Evolutionary conservation across 2,113 vertebrate genomes (phyloP).

Genomic region (Petrocephalus zakoni): DNA sequence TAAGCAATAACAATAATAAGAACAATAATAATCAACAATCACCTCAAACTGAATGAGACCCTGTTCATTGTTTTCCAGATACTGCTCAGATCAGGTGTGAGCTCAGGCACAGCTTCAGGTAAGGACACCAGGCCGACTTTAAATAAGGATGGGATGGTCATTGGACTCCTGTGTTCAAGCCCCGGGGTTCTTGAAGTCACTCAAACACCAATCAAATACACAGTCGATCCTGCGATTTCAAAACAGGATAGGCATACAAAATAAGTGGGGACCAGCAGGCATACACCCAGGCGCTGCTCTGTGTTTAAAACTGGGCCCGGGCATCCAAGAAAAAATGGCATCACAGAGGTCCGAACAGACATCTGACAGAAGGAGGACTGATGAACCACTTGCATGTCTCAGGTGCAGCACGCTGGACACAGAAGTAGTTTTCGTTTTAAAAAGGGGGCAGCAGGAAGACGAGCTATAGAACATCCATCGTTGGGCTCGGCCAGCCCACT

Average conservation of each 20-base stretch:
- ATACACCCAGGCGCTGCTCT: background rate
- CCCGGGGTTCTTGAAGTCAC: background rate
- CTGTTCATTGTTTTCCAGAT: background rate
- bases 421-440: background rate
- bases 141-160: background rate
- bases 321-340: background rate
- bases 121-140: background rate
- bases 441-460: background rate
- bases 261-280: background rate
- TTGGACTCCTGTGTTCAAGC: background rate
- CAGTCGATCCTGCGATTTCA: background rate
- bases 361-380: background rate
- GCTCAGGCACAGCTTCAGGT: background rate
- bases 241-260: background rate
- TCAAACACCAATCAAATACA: background rate
- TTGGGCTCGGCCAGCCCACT: background rate
- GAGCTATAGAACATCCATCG: background rate
- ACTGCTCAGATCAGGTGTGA: background rate
- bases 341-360: background rate
- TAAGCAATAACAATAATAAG: constrained; percentile 7
- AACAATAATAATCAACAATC: background rate
- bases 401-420: background rate
- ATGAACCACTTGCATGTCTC: background rate
- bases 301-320: background rate
- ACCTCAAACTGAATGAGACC: background rate